Conservation (phyloP, 1,140 invertebrate genomes). For the Teleopsis dalmanni region DNA sequence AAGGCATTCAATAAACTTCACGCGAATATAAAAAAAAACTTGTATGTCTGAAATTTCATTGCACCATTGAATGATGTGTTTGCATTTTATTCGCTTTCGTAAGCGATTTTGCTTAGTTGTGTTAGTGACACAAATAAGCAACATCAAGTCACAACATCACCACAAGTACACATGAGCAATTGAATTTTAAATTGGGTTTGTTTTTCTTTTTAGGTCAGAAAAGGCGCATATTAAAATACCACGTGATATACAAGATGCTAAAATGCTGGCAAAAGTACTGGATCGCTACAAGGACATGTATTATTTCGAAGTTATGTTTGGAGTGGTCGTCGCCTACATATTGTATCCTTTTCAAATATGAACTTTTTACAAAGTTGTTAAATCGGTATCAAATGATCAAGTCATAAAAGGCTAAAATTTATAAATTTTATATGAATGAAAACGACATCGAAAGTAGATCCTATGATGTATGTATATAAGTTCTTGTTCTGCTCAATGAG, state of each 20-base stretch:
- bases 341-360: conserved; percentile 99
- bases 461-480: too few species aligned
- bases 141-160: background rate
- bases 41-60: background rate
- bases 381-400: too few species aligned
- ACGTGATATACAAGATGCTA: conserved; percentile 91
- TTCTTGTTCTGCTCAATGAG: too few species aligned
- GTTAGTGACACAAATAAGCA: background rate
- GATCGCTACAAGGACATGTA: conserved; percentile 91
- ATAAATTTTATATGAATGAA: too few species aligned
- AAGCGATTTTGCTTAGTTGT: background rate
- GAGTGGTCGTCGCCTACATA: conserved; percentile 88
- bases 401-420: too few species aligned
- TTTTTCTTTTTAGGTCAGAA: conserved; percentile 69
- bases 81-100: background rate
- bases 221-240: conserved; percentile 84
- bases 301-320: conserved; percentile 83
- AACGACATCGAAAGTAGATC: too few species aligned
- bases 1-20: too few species aligned
- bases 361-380: too few species aligned
- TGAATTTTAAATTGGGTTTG: conserved; percentile 15
- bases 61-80: background rate
- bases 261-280: conserved; percentile 84
- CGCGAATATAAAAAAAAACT: too few species aligned
- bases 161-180: too few species aligned